Percentiles rank a stretch among this genome's conserved stretches.
phyloP scores from a whole-genome alignment of 2,113 vertebrate genomes.

The Grammomys surdaster region DNA sequence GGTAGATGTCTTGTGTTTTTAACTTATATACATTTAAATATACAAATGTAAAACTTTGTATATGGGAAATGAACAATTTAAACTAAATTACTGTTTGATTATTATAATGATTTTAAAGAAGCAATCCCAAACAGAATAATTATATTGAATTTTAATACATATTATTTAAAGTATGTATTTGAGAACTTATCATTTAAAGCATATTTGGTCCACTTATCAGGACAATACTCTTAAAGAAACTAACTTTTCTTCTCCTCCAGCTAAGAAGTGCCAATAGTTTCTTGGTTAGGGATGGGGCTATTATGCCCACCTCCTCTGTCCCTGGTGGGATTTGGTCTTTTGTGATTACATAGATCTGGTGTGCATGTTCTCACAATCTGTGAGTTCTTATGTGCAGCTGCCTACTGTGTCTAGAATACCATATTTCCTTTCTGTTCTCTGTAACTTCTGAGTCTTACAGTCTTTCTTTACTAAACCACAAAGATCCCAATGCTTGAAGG shows the following conservation, averaged over 20 bases:
- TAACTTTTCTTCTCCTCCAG: not conserved
- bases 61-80: not conserved
- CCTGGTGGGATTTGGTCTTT: not conserved
- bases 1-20: not conserved
- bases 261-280: not conserved
- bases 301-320: not conserved
- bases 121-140: not conserved
- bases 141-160: not conserved
- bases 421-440: not conserved
- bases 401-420: not conserved
- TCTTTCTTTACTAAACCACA: too few relatives aligned
- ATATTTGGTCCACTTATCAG: not conserved
- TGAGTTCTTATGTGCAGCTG: not conserved
- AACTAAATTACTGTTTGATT: not conserved
- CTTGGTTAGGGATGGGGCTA: not conserved
- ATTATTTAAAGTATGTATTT: constrained; percentile 7
- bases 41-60: not conserved
- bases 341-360: not conserved
- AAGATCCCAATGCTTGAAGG: not conserved
- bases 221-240: not conserved
- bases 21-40: not conserved
- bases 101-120: constrained; percentile 7
- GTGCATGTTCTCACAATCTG: not conserved
- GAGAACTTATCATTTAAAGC: not conserved
- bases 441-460: not conserved